Conservation (phyloP, 2,113 vertebrate genomes). For the Thermophis baileyi region DNA sequence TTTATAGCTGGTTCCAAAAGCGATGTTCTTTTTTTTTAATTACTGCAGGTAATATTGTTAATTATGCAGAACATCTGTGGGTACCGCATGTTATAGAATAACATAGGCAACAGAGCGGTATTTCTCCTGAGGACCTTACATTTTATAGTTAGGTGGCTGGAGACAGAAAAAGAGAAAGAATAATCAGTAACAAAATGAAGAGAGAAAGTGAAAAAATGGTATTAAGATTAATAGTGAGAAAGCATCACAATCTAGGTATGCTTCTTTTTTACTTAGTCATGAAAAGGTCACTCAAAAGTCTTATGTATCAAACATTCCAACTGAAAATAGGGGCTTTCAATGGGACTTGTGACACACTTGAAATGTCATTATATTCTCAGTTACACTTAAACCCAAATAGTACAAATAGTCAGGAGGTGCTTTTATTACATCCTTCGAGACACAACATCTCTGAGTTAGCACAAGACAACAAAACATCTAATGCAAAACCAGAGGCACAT, state of each 20-base stretch:
- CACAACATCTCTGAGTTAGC: neutral
- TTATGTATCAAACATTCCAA: neutral
- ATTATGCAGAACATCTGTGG: neutral
- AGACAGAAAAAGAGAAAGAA: neutral
- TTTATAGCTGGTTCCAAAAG: neutral
- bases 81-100: neutral
- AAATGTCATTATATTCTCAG: neutral
- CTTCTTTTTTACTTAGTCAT: neutral
- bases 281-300: neutral
- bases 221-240: neutral
- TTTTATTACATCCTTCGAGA: neutral
- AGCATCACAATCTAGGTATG: neutral
- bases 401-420: neutral
- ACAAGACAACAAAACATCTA: neutral
- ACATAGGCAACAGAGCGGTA: neutral
- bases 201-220: neutral
- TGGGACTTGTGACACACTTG: neutral
- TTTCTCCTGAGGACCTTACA: neutral
- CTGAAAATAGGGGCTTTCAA: neutral
- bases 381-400: neutral
- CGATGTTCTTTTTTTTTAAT: neutral
- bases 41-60: neutral
- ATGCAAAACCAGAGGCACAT: neutral
- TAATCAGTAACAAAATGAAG: neutral
- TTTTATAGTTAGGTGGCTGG: neutral